Evolutionary conservation across 2,797 vertebrate species (phyloP).

Genomic region (Argentina silus): DNA sequence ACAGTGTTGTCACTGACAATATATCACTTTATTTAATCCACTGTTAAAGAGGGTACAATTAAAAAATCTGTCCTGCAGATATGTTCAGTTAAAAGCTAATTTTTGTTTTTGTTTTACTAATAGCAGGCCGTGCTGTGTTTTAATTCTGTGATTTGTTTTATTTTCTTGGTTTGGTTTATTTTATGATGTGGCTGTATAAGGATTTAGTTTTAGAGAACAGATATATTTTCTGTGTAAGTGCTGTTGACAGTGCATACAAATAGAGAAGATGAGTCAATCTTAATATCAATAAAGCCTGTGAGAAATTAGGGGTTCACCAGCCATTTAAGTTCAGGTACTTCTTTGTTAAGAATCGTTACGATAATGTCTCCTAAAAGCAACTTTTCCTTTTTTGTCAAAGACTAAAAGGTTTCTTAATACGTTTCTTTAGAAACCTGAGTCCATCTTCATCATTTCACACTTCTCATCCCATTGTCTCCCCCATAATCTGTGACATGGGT

Average conservation of each 20-base stretch:
- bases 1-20: conserved; percentile 67
- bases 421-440: too few species aligned
- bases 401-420: background rate
- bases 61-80: conserved; percentile 65
- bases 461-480: too few species aligned
- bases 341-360: background rate
- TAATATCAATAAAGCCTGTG: conserved; percentile 59
- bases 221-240: conserved; percentile 47
- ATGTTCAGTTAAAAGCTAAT: conserved; percentile 50
- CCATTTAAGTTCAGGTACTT: conserved; percentile 49
- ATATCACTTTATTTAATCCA: conserved; percentile 75
- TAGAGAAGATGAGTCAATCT: conserved; percentile 42
- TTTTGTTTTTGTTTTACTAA: conserved; percentile 38
- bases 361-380: background rate
- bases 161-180: conserved; percentile 23
- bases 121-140: conserved; percentile 20
- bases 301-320: conserved; percentile 55
- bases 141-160: conserved; percentile 18
- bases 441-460: too few species aligned
- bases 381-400: background rate
- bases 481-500: too few species aligned
- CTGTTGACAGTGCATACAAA: conserved; percentile 51
- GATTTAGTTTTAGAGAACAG: conserved; percentile 35
- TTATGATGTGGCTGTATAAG: background rate
- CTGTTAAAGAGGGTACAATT: conserved; percentile 61